Evolutionary conservation across 2,797 vertebrate genomes (phyloP).

Genomic region (Orientallactaga sibirica): DNA sequence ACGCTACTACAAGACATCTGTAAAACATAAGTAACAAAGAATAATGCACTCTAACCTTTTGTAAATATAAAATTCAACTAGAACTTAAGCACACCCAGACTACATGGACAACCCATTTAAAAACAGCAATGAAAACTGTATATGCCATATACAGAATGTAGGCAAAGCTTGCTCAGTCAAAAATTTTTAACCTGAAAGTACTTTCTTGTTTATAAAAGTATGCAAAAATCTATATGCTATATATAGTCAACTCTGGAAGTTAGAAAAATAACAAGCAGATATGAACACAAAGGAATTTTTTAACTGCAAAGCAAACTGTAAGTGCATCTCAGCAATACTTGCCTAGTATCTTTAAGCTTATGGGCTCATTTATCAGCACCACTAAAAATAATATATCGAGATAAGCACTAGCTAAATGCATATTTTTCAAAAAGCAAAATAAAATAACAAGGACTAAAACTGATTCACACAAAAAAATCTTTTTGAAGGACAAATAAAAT

Average conservation of each 20-base stretch:
- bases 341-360: neutral
- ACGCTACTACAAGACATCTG: neutral
- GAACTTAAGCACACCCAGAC: slow-evolving; percentile 6
- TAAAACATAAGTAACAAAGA: slow-evolving; percentile 3
- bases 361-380: neutral
- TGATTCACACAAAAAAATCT: neutral
- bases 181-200: neutral
- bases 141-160: neutral
- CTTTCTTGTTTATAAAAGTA: slow-evolving; percentile 9
- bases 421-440: slow-evolving; percentile 24
- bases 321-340: neutral
- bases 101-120: neutral
- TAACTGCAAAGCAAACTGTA: neutral
- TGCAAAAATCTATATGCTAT: neutral
- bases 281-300: neutral
- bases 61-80: neutral
- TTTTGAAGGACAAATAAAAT: slow-evolving; percentile 47
- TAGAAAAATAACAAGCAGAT: slow-evolving; percentile 22
- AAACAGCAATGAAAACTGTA: neutral
- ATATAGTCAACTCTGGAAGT: neutral
- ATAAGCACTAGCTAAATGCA: neutral
- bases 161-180: neutral
- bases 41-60: slow-evolving; percentile 14
- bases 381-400: neutral
- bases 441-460: neutral